Conservation (phyloP, 2,797 vertebrate species). For the Falco peregrinus region DNA sequence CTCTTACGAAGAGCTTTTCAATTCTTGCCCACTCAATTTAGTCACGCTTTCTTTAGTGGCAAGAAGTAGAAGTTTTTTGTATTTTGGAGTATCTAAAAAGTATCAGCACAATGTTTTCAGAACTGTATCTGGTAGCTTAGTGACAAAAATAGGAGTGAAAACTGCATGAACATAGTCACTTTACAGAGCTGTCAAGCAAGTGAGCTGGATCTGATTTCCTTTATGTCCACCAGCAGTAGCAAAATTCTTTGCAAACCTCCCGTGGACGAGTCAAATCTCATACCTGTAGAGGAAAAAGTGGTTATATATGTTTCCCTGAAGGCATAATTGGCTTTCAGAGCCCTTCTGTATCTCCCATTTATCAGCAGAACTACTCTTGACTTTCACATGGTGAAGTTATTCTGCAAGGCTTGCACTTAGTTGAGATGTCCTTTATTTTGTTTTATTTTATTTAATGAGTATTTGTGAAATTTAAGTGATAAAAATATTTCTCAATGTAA, state of each 20-base stretch:
- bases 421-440: neutral
- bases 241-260: neutral
- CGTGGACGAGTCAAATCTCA: neutral
- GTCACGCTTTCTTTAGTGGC: slow-evolving; percentile 10
- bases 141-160: slow-evolving; percentile 59
- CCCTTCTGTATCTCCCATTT: neutral
- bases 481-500: neutral
- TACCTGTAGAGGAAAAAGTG: neutral
- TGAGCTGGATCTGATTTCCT: slow-evolving; percentile 10
- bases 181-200: slow-evolving; percentile 2
- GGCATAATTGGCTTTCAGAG: neutral
- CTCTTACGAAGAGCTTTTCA: neutral
- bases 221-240: slow-evolving; percentile 1
- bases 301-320: neutral
- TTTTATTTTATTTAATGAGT: neutral
- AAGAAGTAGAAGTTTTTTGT: neutral
- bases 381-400: neutral
- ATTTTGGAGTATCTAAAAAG: slow-evolving; percentile 26
- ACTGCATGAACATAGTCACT: slow-evolving; percentile 24
- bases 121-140: slow-evolving; percentile 46
- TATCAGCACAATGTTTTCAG: slow-evolving; percentile 31
- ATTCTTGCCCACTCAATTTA: slow-evolving; percentile 38
- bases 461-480: neutral
- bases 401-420: neutral
- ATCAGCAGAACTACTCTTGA: neutral